Base-by-base conservation (phyloP, 2,888 invertebrate genomes). In the Lithosia quadra region DNA sequence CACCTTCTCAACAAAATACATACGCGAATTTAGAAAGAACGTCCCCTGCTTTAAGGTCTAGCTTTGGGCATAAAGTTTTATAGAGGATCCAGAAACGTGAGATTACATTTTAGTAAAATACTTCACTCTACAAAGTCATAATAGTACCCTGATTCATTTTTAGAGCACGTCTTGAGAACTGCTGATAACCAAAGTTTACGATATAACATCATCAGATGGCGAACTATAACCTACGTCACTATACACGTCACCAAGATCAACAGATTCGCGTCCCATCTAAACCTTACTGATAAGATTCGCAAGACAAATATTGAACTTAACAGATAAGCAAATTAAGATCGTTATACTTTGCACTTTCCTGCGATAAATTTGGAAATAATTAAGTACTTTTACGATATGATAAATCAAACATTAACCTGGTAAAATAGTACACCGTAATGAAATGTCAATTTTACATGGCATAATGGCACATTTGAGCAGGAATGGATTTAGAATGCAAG, bases 301-400 rank as follows among this genome's bases (percentile, higher is more conserved):
- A 79, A 73, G 67, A 80, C 89, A 87, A 92, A 93, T 91, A 92
- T 92, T 92, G 85, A 88, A 78, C 80, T 80, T 83, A 78, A 59
- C 65, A 85, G 92, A 92, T 92, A 92, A 91, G 83, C 79, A 84
- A 84, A 87, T 85, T 86, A 91, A 82, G 92, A 92, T 92, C 92
- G 91, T 92, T 92, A 92, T 88, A 92, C 92, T 92, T 92, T 92
- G 88, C 92, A 90, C 91, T 92, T 90, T 90, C 84, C 77, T 80
- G 87, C 78, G 91, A 91, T 91, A 91, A 87, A 85, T 87, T 88
- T 88, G 67, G 85, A 80, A 82, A 85, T 86, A 86, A 89, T 88
- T 85, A 86, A 85, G 83, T 86, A 83, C 84, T 83, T 83, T 84
- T 82, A 80, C 81, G 84, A 87, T 85, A 84, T 76, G 75, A 76